A percentile compares a stretch with the other conserved stretches of the same genome.
These are phyloP conservation scores for Syncerus caffer DNA, from an alignment of 2,797 vertebrate genomes.

Conservation along the genomic window DNA sequence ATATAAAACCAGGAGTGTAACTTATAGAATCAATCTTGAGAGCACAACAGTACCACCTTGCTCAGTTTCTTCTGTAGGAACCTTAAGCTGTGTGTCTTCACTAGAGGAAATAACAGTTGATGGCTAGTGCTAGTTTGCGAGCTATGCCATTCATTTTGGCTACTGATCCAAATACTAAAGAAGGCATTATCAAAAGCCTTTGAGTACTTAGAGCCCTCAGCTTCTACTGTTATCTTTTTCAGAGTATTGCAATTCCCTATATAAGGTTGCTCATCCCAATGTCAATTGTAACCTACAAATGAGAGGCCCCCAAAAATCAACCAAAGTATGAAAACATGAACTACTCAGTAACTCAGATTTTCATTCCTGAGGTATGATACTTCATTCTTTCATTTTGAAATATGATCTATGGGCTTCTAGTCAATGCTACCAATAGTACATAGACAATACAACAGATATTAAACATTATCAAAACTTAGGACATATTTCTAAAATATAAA, in stretches of 20 bases:
- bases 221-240: background rate
- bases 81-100: background rate
- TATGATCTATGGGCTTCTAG: background rate
- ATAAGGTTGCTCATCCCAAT: background rate
- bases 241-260: background rate
- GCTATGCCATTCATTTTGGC: background rate
- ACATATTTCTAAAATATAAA: slow-evolving; percentile 8
- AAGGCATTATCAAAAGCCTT: background rate
- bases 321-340: background rate
- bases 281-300: background rate
- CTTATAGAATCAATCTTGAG: background rate
- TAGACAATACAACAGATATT: background rate
- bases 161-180: slow-evolving; percentile 1
- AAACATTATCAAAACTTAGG: slow-evolving; percentile 12
- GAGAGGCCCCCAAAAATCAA: background rate
- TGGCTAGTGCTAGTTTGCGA: background rate
- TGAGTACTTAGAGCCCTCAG: background rate
- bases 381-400: slow-evolving; percentile 39
- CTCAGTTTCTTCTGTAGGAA: background rate
- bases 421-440: background rate
- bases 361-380: background rate
- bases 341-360: background rate
- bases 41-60: background rate
- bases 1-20: background rate
- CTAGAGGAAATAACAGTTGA: background rate